Evolutionary conservation across 2,113 vertebrate genomes (phyloP).

Genomic region (Lampris incognitus): DNA sequence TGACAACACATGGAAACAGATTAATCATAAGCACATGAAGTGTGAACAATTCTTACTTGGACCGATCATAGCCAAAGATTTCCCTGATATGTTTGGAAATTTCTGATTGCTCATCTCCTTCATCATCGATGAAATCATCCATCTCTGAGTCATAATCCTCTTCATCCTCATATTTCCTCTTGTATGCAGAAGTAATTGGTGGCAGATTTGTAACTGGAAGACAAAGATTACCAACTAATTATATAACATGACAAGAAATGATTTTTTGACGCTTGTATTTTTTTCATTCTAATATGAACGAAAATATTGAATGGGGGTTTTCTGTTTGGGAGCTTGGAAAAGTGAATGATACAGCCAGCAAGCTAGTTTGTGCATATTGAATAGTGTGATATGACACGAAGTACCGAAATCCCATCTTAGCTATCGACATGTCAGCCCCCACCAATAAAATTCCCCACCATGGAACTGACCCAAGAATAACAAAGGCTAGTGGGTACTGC

Average conservation of each 20-base stretch:
- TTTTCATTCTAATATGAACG: not conserved
- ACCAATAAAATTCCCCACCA: not conserved
- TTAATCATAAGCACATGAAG: not conserved
- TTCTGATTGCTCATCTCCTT: conserved; percentile 90
- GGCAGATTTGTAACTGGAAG: conserved; percentile 79
- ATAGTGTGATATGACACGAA: no score
- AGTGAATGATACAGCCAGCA: not conserved
- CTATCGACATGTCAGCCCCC: not conserved
- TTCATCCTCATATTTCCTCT: conserved; percentile 87
- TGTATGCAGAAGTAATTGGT: conserved; percentile 84
- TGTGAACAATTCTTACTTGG: conserved; percentile 77
- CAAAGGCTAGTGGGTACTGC: conserved; percentile 37
- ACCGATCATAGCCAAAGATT: conserved; percentile 96
- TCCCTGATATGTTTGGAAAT: conserved; percentile 96
- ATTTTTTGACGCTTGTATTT: no score
- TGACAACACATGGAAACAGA: not conserved
- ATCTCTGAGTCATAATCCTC: conserved; percentile 96
- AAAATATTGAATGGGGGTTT: not conserved
- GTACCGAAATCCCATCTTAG: conserved; percentile 18
- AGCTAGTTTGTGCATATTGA: no score
- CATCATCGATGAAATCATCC: conserved; percentile 98
- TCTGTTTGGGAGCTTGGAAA: not conserved
- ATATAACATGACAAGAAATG: no score
- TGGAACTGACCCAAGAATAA: conserved; percentile 25
- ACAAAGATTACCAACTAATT: not conserved